Conservation (phyloP, 2,888 invertebrate genomes). For the Cheilosia grossa region DNA sequence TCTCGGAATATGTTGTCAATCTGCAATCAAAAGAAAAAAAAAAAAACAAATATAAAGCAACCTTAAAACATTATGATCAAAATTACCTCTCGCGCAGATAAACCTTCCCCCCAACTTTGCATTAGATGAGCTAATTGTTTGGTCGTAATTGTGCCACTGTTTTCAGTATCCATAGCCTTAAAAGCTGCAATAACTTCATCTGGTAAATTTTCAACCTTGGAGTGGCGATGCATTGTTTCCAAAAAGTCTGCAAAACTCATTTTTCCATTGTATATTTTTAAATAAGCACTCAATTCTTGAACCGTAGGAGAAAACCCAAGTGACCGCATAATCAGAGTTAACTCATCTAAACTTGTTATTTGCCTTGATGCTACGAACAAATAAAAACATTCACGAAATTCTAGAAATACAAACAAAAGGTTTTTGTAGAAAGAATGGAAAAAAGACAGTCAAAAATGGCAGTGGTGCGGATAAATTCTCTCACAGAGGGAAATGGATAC, state of each 20-base stretch:
- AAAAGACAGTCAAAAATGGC: not conserved
- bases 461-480: too few species aligned
- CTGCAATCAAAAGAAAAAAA: slow-evolving; percentile 78
- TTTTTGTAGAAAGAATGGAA: too few species aligned
- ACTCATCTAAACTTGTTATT: slow-evolving; percentile 93
- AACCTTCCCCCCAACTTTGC: slow-evolving; percentile 95
- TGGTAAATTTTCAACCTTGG: slow-evolving; percentile 84
- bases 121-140: slow-evolving; percentile 93
- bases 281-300: slow-evolving; percentile 93
- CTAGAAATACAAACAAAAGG: slow-evolving; percentile 84
- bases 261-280: slow-evolving; percentile 91
- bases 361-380: slow-evolving; percentile 95
- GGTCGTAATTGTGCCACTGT: slow-evolving; percentile 90
- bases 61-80: slow-evolving; percentile 6
- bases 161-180: slow-evolving; percentile 91
- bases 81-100: slow-evolving; percentile 86
- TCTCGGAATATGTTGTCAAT: slow-evolving; percentile 96
- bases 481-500: too few species aligned
- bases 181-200: slow-evolving; percentile 93
- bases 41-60: not conserved
- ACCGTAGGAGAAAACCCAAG: slow-evolving; percentile 97
- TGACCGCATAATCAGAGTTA: slow-evolving; percentile 97
- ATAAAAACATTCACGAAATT: slow-evolving; percentile 98
- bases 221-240: slow-evolving; percentile 97
- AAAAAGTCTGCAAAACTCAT: slow-evolving; percentile 98